These are phyloP conservation scores for Arizona elegans DNA, from an alignment of 2,113 vertebrate species.

Conservation along the genomic window DNA sequence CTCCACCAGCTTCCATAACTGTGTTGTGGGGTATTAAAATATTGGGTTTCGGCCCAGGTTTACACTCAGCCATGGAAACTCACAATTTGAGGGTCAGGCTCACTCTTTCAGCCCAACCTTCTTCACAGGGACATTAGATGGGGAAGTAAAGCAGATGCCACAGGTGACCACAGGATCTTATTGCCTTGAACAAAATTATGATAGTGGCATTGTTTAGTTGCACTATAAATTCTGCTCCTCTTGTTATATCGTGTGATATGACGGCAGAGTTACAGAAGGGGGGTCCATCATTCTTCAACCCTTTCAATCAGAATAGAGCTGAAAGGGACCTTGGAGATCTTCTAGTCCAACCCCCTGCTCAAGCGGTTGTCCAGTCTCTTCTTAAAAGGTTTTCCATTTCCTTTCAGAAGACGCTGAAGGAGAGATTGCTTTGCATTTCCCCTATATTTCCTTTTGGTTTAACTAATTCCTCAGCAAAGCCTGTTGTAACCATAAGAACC, in stretches of 20 bases:
- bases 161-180: neutral
- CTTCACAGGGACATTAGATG: neutral
- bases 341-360: too few species aligned
- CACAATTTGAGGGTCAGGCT: neutral
- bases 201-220: neutral
- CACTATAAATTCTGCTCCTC: neutral
- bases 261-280: neutral
- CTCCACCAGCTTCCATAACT: neutral
- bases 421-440: neutral
- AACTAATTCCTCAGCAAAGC: neutral
- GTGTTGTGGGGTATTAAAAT: neutral
- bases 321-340: too few species aligned
- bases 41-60: neutral
- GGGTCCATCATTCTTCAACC: neutral
- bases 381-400: too few species aligned
- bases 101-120: neutral
- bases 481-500: neutral
- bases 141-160: neutral
- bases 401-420: neutral
- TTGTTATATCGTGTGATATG: neutral
- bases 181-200: neutral
- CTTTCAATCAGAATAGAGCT: too few species aligned
- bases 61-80: neutral
- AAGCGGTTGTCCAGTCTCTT: too few species aligned
- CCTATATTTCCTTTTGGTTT: neutral